These are phyloP conservation scores for Adineta ricciae DNA, from an alignment of 2,888 invertebrate species.

Conservation along the genomic window DNA sequence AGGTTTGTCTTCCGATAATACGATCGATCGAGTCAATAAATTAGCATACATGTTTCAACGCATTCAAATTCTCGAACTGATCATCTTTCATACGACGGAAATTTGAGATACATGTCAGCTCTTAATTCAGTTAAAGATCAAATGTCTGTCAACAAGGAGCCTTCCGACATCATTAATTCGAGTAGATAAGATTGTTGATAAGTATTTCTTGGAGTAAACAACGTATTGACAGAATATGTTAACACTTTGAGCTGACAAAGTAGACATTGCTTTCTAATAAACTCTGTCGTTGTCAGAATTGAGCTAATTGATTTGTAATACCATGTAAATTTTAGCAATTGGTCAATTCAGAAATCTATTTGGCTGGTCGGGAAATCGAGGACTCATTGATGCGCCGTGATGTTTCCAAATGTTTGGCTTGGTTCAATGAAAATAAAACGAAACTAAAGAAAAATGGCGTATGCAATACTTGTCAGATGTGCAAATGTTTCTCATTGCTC, in stretches of 20 bases:
- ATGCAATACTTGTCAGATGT: background rate
- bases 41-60: too few species aligned
- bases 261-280: too few species aligned
- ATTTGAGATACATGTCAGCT: background rate
- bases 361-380: constrained; percentile 60
- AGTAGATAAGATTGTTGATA: background rate
- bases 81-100: background rate
- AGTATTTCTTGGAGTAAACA: background rate
- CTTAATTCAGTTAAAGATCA: background rate
- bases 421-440: constrained; percentile 32
- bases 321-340: constrained; percentile 57
- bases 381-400: constrained; percentile 69
- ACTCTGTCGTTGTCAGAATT: too few species aligned
- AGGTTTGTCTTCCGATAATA: constrained; percentile 42
- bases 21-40: too few species aligned
- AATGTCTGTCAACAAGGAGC: background rate
- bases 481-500: background rate
- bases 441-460: constrained; percentile 32
- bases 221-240: background rate
- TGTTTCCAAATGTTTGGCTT: constrained; percentile 71
- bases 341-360: constrained; percentile 69
- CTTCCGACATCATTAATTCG: background rate
- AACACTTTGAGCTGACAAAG: too few species aligned
- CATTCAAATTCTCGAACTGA: too few species aligned
- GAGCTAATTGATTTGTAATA: too few species aligned